Percentiles rank a stretch among this genome's conserved stretches.
These are phyloP conservation scores for Eublepharis macularius DNA, from an alignment of 2,113 vertebrate genomes.

Conservation along the genomic window DNA sequence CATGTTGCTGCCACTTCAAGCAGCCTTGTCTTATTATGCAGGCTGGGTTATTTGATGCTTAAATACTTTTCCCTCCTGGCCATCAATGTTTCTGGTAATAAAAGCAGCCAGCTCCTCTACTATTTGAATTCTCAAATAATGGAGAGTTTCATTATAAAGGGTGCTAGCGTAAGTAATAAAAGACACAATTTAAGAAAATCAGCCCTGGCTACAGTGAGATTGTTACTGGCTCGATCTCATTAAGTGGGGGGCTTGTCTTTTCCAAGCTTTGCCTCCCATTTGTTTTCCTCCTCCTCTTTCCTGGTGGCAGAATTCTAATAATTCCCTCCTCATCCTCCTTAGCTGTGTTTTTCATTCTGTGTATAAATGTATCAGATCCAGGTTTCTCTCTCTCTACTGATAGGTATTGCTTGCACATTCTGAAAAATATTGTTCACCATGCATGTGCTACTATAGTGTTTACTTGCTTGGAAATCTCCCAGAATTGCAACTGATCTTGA, in stretches of 20 bases:
- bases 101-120: slow-evolving; percentile 48
- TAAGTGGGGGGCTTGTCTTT: background rate
- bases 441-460: background rate
- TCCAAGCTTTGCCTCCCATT: background rate
- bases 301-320: too few relatives aligned
- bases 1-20: slow-evolving; percentile 56
- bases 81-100: slow-evolving; percentile 49
- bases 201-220: slow-evolving; percentile 23
- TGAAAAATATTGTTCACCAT: background rate
- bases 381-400: background rate
- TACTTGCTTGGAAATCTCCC: too few relatives aligned
- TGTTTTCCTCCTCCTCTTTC: background rate
- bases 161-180: slow-evolving; percentile 47
- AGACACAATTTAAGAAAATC: slow-evolving; percentile 48
- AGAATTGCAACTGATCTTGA: too few relatives aligned
- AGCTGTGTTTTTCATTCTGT: background rate
- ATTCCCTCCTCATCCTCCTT: background rate
- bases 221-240: slow-evolving; percentile 33
- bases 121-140: slow-evolving; percentile 41
- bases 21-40: slow-evolving; percentile 63
- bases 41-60: slow-evolving; percentile 61
- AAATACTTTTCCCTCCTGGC: slow-evolving; percentile 48
- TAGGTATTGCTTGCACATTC: background rate
- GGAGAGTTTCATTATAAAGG: slow-evolving; percentile 36
- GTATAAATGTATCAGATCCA: background rate